Conservation (phyloP, 2,888 invertebrate species). For the Conus canariensis region DNA sequence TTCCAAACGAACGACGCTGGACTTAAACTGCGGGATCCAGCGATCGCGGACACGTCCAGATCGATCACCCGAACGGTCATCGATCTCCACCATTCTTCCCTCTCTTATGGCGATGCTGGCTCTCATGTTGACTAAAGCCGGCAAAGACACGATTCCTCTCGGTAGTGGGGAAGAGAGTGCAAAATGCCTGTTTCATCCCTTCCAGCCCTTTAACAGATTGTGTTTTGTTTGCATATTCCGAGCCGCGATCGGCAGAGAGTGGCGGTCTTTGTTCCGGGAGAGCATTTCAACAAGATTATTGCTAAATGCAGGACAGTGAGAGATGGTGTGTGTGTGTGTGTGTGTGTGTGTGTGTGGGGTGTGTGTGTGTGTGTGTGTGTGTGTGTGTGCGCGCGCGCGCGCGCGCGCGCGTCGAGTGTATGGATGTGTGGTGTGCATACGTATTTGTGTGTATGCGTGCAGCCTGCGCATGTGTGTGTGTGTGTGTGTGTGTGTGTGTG, state of each 20-base stretch:
- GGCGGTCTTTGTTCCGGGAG: not conserved
- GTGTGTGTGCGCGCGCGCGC: not conserved
- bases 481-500: too few species aligned
- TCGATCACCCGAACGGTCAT: too few species aligned
- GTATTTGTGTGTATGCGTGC: too few species aligned
- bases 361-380: conserved; percentile 26
- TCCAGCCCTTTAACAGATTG: not conserved
- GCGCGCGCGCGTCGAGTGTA: too few species aligned
- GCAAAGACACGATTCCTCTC: not conserved
- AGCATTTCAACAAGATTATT: too few species aligned
- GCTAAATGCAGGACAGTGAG: too few species aligned
- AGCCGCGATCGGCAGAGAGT: not conserved
- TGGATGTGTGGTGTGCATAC: not conserved
- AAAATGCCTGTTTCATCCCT: not conserved
- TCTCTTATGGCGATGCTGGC: too few species aligned
- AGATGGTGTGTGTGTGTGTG: conserved; percentile 8
- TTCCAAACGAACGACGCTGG: too few species aligned
- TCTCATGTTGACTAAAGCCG: not conserved
- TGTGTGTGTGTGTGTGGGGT: conserved; percentile 29
- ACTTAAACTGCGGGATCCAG: too few species aligned
- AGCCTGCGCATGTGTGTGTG: too few species aligned
- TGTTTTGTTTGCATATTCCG: not conserved
- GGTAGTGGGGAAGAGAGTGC: not conserved
- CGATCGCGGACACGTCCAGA: too few species aligned
- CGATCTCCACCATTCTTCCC: too few species aligned